A percentile compares a stretch with the other conserved stretches of the same genome.
Evolutionary conservation across 2,888 invertebrate genomes (phyloP).

Genomic region (Gymnoscelis rufifasciata): DNA sequence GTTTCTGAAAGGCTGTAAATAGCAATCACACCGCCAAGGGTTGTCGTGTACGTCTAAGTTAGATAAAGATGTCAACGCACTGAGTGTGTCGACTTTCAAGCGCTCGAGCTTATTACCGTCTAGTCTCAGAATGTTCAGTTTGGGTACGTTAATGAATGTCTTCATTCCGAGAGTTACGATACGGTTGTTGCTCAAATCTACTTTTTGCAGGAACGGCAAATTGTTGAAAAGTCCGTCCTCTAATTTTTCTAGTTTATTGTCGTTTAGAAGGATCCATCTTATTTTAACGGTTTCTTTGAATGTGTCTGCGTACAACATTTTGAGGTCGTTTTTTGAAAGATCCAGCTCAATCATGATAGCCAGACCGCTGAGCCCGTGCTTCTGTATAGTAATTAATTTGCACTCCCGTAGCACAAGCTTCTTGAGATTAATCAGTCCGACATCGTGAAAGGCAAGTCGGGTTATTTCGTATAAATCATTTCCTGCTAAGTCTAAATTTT

Average conservation of each 20-base stretch:
- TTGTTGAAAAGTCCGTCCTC: slow-evolving; percentile 88
- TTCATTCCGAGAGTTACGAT: slow-evolving; percentile 83
- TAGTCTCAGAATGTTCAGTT: slow-evolving; percentile 83
- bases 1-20: slow-evolving; percentile 87
- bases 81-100: slow-evolving; percentile 82
- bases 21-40: slow-evolving; percentile 94
- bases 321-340: slow-evolving; percentile 85
- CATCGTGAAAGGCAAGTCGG: slow-evolving; percentile 83
- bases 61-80: slow-evolving; percentile 82
- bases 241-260: slow-evolving; percentile 86
- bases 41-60: slow-evolving; percentile 88
- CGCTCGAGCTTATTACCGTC: slow-evolving; percentile 86
- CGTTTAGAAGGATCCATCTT: slow-evolving; percentile 84
- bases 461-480: slow-evolving; percentile 84
- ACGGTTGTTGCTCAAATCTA: slow-evolving; percentile 87
- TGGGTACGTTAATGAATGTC: slow-evolving; percentile 84
- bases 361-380: slow-evolving; percentile 86
- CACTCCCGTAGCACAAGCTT: slow-evolving; percentile 88
- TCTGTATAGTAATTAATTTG: slow-evolving; percentile 84
- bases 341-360: slow-evolving; percentile 90
- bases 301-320: slow-evolving; percentile 81
- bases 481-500: slow-evolving; percentile 84
- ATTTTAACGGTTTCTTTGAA: slow-evolving; percentile 85
- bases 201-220: slow-evolving; percentile 84
- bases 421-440: slow-evolving; percentile 87